Evolutionary conservation across 2,113 vertebrate species (phyloP).

Genomic region (Oreotragus oreotragus): DNA sequence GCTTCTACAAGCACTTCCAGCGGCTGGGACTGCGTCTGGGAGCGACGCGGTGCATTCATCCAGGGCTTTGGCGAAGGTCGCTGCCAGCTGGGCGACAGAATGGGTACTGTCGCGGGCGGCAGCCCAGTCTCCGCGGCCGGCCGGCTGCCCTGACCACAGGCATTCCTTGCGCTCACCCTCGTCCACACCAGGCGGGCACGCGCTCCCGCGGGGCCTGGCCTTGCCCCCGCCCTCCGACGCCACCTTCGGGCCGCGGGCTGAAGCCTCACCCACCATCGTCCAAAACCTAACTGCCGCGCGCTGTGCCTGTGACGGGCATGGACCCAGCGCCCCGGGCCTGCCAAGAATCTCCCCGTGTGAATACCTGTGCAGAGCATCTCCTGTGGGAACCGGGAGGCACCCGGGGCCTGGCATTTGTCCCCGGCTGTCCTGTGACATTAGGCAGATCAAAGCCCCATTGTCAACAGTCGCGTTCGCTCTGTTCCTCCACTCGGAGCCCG

Average conservation of each 20-base stretch:
- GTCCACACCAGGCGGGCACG: not conserved
- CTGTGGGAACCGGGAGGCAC: conserved; percentile 61
- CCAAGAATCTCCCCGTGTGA: not conserved
- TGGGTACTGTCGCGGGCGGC: not conserved
- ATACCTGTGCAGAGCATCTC: not conserved
- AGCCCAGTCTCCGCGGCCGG: conserved; percentile 19
- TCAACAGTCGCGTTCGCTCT: conserved; percentile 50
- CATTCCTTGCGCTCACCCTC: conserved; percentile 10
- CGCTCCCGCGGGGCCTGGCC: fast-evolving
- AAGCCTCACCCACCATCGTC: not conserved
- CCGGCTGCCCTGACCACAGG: conserved; percentile 42
- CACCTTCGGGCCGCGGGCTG: not conserved
- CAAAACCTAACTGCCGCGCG: not conserved
- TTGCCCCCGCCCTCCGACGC: fast-evolving
- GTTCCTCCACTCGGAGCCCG: conserved; percentile 24
- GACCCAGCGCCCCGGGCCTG: not conserved
- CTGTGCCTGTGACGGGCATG: not conserved
- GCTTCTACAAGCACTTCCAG: not conserved
- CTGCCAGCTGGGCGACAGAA: not conserved
- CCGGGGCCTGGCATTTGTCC: conserved; percentile 24
- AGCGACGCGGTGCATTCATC: fast-evolving
- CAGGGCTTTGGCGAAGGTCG: not conserved
- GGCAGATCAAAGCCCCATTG: conserved; percentile 61
- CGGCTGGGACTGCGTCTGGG: not conserved
- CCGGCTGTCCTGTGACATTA: conserved; percentile 54